A percentile compares a stretch with the other conserved stretches of the same genome.
These are phyloP conservation scores for Cynoglossus semilaevis DNA, from an alignment of 2,113 vertebrate species.

Conservation along the genomic window DNA sequence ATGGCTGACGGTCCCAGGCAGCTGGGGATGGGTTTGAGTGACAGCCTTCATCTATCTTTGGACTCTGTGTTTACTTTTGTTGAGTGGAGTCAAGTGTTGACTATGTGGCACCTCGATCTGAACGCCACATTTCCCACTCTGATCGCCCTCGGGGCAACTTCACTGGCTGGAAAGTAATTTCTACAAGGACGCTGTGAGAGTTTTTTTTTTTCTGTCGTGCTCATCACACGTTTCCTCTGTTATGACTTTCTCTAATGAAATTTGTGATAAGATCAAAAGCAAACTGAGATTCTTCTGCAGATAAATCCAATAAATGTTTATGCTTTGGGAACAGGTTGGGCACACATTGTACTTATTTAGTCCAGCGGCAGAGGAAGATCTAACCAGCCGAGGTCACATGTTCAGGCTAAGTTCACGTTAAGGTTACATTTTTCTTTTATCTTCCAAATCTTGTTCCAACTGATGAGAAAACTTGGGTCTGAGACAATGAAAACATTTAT, in stretches of 20 bases:
- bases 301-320: constrained; percentile 69
- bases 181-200: neutral
- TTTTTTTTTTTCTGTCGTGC: neutral
- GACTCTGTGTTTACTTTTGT: constrained; percentile 61
- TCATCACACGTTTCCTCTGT: constrained; percentile 31
- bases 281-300: constrained; percentile 61
- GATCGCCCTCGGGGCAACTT: neutral
- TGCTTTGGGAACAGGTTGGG: constrained; percentile 53
- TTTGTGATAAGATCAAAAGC: constrained; percentile 72
- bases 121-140: constrained; percentile 24
- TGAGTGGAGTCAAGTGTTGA: constrained; percentile 33
- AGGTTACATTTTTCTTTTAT: constrained; percentile 76
- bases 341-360: constrained; percentile 71
- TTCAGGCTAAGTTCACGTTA: constrained; percentile 70
- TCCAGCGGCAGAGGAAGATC: constrained; percentile 58
- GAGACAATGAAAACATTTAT: constrained; percentile 16
- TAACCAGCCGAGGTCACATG: constrained; percentile 58
- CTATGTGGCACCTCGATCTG: constrained; percentile 34
- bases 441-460: constrained; percentile 70
- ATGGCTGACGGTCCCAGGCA: constrained; percentile 75
- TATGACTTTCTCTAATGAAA: constrained; percentile 65
- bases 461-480: constrained; percentile 64
- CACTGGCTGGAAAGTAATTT: constrained; percentile 7
- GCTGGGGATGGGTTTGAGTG: constrained; percentile 83
- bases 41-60: constrained; percentile 81